Conservation (phyloP, 2,113 vertebrate species). For the Clarias gariepinus region DNA sequence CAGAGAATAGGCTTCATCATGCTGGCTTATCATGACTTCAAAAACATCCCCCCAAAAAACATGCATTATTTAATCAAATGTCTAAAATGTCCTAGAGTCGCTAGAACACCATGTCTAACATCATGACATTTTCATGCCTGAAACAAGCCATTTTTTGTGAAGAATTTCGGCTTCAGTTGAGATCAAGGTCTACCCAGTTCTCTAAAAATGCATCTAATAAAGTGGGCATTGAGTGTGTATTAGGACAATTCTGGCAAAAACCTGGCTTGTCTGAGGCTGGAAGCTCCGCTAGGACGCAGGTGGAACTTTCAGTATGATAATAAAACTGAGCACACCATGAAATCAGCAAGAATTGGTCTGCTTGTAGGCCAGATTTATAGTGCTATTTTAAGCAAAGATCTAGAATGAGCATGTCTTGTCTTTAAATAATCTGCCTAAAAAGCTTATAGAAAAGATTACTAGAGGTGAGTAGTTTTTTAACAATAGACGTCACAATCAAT, state of each 20-base stretch:
- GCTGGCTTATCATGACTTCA: background rate
- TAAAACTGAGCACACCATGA: slow-evolving; percentile 23
- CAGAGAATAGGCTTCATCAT: background rate
- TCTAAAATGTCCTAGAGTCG: background rate
- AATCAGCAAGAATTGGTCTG: slow-evolving; percentile 27
- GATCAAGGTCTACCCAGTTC: background rate
- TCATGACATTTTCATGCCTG: background rate
- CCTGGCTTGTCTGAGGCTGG: slow-evolving; percentile 9
- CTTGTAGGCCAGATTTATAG: background rate
- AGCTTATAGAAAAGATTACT: background rate
- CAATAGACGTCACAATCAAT: background rate
- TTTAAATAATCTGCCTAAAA: background rate
- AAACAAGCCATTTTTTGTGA: background rate
- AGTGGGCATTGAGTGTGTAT: background rate
- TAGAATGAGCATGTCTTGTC: background rate
- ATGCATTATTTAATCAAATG: background rate
- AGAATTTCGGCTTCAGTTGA: background rate
- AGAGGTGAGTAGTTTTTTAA: background rate
- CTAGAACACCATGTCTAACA: background rate
- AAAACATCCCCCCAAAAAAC: background rate
- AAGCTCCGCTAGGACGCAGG: slow-evolving; percentile 25
- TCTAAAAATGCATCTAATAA: slow-evolving; percentile 9
- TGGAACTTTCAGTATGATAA: slow-evolving; percentile 25
- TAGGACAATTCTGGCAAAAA: slow-evolving; percentile 7
- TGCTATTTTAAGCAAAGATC: slow-evolving; percentile 15